Base-by-base conservation (phyloP, 2,113 vertebrate species). In the Eonycteris spelaea region DNA sequence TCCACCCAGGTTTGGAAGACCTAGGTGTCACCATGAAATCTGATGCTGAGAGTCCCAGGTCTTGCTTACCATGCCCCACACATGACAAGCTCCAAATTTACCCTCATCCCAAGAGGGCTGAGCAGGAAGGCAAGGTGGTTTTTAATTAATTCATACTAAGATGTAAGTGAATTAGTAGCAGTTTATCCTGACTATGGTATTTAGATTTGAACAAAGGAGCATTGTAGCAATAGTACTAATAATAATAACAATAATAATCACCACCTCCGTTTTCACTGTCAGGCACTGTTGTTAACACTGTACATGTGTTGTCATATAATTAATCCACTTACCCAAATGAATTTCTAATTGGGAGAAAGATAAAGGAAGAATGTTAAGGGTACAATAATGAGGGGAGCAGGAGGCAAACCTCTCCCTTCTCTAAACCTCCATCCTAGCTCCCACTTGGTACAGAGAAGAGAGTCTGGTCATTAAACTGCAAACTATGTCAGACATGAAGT, bases 141-240 rank as follows among this genome's bases (percentile, higher is more conserved):
- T 93, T 68, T 86, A 73, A 90, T 43, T 55, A 90, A 80, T 84
- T 95, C 35, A 65, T 78, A 88, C 82, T 86, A 77, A 65, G 11
- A 26, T 77, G 35, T 63, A 26, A 84, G 19, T 91, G 91, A 88
- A 88, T n/a, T 67, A 9, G 51, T 75, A 53, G 55, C 51, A 48
- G 16, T 30, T 75, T 70, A 57, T 40, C 28, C 59, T 74, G 26
- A 28, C n/a, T 61, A 0, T 89, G 75, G 30, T 51, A 33, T 59
- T 78, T 87, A 78, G 53, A 24, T 93, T 51, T 90, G 77, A 51
- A 57, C 57, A 84, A 75, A 73, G 43, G 82, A 70, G 38, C 4
- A n/a, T 57, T 71, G 48, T 40, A n/a, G 24, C 55, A 24, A 14
- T 65, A 57, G 7, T 75, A 45, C 24, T 67, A 63, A n/a, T 48